phyloP scores from a whole-genome alignment of 1,140 invertebrate genomes.

The Hetaerina americana region DNA sequence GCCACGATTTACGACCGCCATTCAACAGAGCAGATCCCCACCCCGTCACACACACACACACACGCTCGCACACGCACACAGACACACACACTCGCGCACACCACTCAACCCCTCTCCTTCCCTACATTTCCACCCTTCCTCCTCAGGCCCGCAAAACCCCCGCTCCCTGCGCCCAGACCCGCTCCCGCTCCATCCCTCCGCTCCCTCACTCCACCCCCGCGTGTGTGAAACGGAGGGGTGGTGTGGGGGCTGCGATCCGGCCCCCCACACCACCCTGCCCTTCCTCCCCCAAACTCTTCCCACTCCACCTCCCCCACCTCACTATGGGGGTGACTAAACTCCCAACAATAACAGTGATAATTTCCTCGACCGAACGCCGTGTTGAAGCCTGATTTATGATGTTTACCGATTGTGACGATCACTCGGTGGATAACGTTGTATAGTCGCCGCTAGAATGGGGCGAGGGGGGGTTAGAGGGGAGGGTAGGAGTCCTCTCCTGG shows the following conservation, averaged over 20 bases:
- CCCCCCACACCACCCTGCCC: background rate
- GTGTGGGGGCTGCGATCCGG: too few species aligned
- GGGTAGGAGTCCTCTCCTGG: background rate
- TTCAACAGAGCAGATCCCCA: background rate
- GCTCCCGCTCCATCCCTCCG: too few species aligned
- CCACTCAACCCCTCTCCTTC: too few species aligned
- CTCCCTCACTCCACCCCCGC: too few species aligned
- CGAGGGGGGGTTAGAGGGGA: background rate
- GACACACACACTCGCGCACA: too few species aligned
- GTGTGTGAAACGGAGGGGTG: too few species aligned
- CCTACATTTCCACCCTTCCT: too few species aligned
- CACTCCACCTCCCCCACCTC: background rate
- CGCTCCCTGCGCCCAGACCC: too few species aligned
- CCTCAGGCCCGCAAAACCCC: too few species aligned
- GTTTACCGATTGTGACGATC: background rate
- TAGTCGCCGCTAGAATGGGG: background rate
- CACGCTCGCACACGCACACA: too few species aligned
- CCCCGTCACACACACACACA: background rate
- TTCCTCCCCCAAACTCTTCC: background rate
- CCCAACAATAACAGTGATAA: background rate
- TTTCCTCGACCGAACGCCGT: background rate
- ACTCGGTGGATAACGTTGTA: background rate
- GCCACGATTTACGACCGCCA: background rate
- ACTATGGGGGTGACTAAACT: background rate
- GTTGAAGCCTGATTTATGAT: background rate